These are phyloP conservation scores for Xenotilapia caudafasciata DNA, from an alignment of 2,113 vertebrate genomes.

Conservation along the genomic window DNA sequence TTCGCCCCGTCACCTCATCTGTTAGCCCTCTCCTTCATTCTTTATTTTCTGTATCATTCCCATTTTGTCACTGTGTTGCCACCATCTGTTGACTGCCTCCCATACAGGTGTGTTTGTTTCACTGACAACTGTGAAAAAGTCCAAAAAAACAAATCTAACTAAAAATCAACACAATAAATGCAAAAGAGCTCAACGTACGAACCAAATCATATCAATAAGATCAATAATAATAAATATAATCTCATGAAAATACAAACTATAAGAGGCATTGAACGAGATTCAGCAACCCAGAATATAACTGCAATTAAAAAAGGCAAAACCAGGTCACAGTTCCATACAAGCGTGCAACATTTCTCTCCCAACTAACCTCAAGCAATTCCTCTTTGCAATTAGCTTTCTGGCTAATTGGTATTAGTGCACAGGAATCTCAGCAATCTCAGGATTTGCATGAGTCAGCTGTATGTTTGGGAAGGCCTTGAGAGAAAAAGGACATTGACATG, in stretches of 20 bases:
- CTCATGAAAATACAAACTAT: neutral
- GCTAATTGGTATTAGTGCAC: constrained; percentile 47
- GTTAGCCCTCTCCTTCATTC: neutral
- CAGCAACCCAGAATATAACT: neutral
- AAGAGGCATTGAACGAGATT: neutral
- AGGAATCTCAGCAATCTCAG: constrained; percentile 31
- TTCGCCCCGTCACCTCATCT: neutral
- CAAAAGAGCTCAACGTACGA: neutral
- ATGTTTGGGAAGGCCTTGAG: constrained; percentile 62
- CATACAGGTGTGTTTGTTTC: neutral
- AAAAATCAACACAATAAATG: neutral
- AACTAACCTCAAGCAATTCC: neutral
- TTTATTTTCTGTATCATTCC: neutral
- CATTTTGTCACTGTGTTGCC: neutral
- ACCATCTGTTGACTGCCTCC: neutral
- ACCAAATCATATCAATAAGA: neutral
- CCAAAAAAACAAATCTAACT: neutral
- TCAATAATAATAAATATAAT: neutral
- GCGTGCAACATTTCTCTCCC: neutral
- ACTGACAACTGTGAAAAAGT: neutral
- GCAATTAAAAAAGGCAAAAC: neutral
- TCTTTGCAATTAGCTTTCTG: constrained; percentile 45
- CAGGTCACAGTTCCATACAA: neutral
- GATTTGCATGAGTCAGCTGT: constrained; percentile 61
- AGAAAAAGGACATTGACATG: constrained; percentile 70